Base-by-base conservation (phyloP, 2,888 invertebrate species). In the Cephus sareptanus region DNA sequence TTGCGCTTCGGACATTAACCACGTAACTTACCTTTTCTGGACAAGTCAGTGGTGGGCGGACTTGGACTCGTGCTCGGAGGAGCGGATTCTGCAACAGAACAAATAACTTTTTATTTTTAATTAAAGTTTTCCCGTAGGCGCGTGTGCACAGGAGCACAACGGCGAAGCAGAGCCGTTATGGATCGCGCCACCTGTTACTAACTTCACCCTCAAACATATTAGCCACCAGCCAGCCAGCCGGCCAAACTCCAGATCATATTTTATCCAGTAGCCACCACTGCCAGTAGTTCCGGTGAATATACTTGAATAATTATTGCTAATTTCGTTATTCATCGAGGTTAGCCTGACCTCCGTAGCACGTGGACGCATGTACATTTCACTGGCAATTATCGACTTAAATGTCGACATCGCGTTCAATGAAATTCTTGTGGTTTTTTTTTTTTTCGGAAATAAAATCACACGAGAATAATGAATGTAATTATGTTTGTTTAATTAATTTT, bases 41-140 rank as follows among this genome's bases (percentile, higher is more conserved):
- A 90, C 81, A 94, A 92, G 86, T 94, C 94, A 78, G 95, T 95
- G 79, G 96, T 96, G 81, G 95, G 94, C 74, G 96, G 96, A 88
- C 94, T 95, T 79, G 96, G 95, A 83, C 95, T 95, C 76, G 97
- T 96, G 79, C 96, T 96, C 75, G 97, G 96, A 77, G 96, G 96
- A 84, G 95, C 94, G 68, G 97, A 96, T 87, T 95, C 97, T 97
- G 92, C 79, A 92, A 92, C 84, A 85, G 80, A 82, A 84, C 79
- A 71, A 78, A 87, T 79, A 86, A 87, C 82, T 88, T 88, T 86
- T 87, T 87, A 85, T 87, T 88, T 88, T 87, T 87, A 88, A 88
- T 88, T 87, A 87, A 85, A 88, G 80, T 87, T 89, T 83, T 81
- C 79, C 78, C 75, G 40, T 56, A 40, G 34, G 33, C 23, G 74